Base-by-base conservation (phyloP, 2,797 vertebrate genomes). In the Echeneis naucrates region DNA sequence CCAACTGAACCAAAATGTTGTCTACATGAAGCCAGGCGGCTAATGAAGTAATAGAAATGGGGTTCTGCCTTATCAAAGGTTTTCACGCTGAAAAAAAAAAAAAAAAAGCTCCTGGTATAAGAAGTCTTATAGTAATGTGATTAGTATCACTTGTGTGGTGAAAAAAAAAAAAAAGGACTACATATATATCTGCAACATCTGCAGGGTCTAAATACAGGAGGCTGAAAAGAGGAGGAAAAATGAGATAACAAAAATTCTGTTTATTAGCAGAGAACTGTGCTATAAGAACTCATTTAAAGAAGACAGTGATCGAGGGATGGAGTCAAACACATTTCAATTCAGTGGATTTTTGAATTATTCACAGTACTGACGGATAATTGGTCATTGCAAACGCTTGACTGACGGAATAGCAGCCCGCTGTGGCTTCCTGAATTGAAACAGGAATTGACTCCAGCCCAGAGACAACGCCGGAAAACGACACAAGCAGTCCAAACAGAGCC, bases 281-380 rank as follows among this genome's bases (percentile, higher is more conserved):
- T 66, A 63, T 52, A 60, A 72, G 14, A 35, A 70, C 42, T 69
- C 58, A 51, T 69, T 53, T 16, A 74, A n/a, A 60, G 58, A 80
- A 73, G 26, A 60, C 50, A 9, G 54, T 48, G 52, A 75, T 50
- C 56, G 53, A 71, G 66, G 69, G 51, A 50, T 55, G 84, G 81
- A 87, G 80, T 87, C 77, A 70, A 81, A 48, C 62, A 35, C 38
- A 30, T 79, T 84, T 87, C 59, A 76, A 52, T 70, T 82, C 65
- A 83, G 57, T 54, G 11, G 68, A 63, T 80, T 83, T n/a, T 74
- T 84, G 33, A 75, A 69, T 64, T 57, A 16, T 66, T 75, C 30
- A 68, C 37, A 52, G 52, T 38, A 69, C 58, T 60, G 56, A 81
- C 53, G 38, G 61, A 68, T 24, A 32, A 26, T 69, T 63, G 64